Conservation (phyloP, 2,113 vertebrate species). For the Pteropus alecto region DNA sequence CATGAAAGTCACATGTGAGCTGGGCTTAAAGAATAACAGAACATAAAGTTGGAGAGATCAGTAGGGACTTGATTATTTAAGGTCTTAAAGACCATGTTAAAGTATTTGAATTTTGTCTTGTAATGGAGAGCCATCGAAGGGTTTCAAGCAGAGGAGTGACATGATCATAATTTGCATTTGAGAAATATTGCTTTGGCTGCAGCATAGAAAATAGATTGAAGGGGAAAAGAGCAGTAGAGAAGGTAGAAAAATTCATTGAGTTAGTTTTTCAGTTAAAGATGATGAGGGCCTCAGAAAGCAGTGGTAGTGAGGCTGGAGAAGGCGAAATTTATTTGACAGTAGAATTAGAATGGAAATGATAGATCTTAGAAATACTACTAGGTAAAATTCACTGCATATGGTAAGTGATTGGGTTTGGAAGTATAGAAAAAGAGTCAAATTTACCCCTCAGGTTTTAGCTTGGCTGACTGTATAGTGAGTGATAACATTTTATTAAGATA, state of each 20-base stretch:
- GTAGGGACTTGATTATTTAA: not conserved
- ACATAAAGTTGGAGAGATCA: not conserved
- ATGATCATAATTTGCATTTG: not conserved
- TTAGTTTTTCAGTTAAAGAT: not conserved
- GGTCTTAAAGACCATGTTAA: not conserved
- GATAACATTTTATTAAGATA: not conserved
- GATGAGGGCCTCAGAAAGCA: not conserved
- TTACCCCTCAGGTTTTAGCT: not conserved
- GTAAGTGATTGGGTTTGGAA: not conserved
- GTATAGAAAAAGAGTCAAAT: not conserved
- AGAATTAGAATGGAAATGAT: not conserved
- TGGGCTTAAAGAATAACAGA: not conserved
- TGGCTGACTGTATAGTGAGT: not conserved
- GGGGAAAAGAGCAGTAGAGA: not conserved
- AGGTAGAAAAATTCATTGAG: not conserved
- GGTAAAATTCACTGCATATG: not conserved
- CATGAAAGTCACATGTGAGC: not conserved
- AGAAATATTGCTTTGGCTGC: not conserved
- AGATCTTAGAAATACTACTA: not conserved
- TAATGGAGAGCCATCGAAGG: not conserved
- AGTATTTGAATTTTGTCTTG: not conserved
- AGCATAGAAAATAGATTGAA: not conserved
- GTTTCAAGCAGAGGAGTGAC: not conserved
- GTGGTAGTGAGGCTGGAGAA: not conserved
- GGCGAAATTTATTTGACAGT: not conserved